phyloP scores from a whole-genome alignment of 2,888 invertebrate species.

The Drosophila ezoana region DNA sequence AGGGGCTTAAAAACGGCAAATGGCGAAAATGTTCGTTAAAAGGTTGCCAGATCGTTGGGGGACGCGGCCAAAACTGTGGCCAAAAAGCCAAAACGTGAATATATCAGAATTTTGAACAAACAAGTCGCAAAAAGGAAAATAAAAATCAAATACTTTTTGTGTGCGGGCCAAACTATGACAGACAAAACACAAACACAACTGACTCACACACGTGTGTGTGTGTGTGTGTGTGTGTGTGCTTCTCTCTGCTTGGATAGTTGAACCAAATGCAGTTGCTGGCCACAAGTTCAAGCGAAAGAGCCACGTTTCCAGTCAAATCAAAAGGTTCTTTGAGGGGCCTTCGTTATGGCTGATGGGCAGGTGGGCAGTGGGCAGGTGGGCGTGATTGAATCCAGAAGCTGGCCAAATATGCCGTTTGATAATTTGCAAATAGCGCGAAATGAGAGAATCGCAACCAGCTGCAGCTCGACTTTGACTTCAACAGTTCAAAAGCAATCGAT shows the following conservation, averaged over 20 bases:
- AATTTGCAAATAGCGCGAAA: slow-evolving; percentile 39
- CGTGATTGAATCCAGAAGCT: neutral
- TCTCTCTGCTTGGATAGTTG: slow-evolving; percentile 4
- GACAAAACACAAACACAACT: slow-evolving; percentile 1
- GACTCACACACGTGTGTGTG: neutral
- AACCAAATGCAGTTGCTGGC: slow-evolving; percentile 36
- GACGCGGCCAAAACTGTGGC: slow-evolving; percentile 51
- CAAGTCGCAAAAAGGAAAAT: slow-evolving; percentile 33
- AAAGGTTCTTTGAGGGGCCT: slow-evolving; percentile 4
- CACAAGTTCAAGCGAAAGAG: slow-evolving; percentile 42
- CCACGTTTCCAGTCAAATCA: slow-evolving; percentile 5
- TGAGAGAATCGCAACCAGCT: neutral
- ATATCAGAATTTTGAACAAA: slow-evolving; percentile 67
- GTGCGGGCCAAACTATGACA: slow-evolving; percentile 18
- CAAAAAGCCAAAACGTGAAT: slow-evolving; percentile 71
- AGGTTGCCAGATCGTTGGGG: slow-evolving; percentile 49
- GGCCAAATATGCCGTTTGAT: slow-evolving; percentile 47
- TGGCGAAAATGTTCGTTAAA: slow-evolving; percentile 75
- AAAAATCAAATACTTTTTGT: slow-evolving; percentile 11
- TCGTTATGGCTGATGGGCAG: neutral
- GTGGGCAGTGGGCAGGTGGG: neutral
- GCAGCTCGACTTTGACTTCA: neutral
- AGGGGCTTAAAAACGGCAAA: slow-evolving; percentile 61
- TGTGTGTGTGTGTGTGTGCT: slow-evolving; percentile 9
- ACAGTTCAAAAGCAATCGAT: slow-evolving; percentile 22